These are phyloP conservation scores for Boleophthalmus pectinirostris DNA, from an alignment of 2,113 vertebrate genomes.

Conservation along the genomic window DNA sequence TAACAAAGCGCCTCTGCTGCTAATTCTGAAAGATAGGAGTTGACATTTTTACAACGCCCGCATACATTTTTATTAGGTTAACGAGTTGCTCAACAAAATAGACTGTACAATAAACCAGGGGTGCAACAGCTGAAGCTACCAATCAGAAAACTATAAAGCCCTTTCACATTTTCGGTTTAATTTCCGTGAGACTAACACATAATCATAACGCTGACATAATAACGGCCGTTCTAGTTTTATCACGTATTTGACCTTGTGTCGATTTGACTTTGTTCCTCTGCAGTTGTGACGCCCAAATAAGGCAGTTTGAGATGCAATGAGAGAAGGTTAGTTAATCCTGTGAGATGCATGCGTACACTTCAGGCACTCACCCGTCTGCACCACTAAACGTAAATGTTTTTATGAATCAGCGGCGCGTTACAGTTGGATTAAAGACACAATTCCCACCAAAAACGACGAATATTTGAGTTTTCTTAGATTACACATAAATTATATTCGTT, in stretches of 20 bases:
- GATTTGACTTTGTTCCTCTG: background rate
- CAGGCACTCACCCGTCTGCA: slow-evolving; percentile 44
- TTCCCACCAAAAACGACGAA: too few relatives aligned
- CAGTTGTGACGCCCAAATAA: background rate
- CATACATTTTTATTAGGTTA: too few relatives aligned
- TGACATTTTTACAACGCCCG: too few relatives aligned
- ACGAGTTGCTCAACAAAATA: background rate
- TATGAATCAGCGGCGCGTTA: background rate
- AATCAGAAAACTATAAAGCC: too few relatives aligned
- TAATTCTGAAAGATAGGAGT: too few relatives aligned
- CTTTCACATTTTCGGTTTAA: too few relatives aligned
- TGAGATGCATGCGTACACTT: background rate
- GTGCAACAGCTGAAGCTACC: background rate
- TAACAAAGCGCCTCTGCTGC: too few relatives aligned
- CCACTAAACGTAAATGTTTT: slow-evolving; percentile 7
- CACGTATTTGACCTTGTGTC: background rate
- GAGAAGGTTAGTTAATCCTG: background rate
- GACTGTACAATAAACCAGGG: background rate
- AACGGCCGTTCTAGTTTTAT: too few relatives aligned
- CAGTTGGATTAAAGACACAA: background rate
- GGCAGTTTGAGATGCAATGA: background rate
- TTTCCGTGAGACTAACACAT: too few relatives aligned
- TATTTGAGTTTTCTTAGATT: too few relatives aligned
- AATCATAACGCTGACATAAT: too few relatives aligned
- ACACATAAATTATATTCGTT: too few relatives aligned